Conservation (phyloP, 1,140 invertebrate species). For the Megalopta genalis region DNA sequence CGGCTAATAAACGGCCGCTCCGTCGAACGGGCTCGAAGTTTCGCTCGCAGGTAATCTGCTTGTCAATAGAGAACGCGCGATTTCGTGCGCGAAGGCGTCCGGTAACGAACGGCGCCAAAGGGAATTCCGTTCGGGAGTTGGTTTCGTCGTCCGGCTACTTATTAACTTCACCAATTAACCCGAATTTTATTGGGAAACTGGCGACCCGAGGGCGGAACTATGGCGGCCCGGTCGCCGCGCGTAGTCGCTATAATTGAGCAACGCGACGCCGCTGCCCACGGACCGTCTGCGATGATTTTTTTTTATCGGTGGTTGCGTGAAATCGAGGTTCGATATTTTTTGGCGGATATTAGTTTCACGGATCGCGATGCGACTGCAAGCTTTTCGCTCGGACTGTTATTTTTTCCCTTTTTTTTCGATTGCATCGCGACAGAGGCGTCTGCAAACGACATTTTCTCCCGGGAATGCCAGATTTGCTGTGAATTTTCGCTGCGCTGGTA, state of each 20-base stretch:
- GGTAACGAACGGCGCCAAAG: background rate
- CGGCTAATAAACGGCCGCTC: conserved; percentile 10
- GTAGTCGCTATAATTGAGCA: background rate
- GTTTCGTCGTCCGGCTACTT: background rate
- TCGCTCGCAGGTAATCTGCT: conserved; percentile 6
- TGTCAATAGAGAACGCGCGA: background rate
- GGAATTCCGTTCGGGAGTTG: background rate
- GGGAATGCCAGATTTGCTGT: no score
- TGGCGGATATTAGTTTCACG: no score
- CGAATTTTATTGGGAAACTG: conserved; percentile 2
- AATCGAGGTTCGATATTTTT: no score
- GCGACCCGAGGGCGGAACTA: background rate
- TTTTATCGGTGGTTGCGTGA: no score
- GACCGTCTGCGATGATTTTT: no score
- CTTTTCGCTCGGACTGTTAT: no score
- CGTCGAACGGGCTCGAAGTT: background rate
- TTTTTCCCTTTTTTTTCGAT: no score
- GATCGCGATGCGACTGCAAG: no score
- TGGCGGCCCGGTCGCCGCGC: no score
- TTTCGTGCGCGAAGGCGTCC: background rate
- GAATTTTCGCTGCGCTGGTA: no score
- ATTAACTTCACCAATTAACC: conserved; percentile 19
- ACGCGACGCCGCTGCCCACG: background rate
- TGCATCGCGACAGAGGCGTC: no score
- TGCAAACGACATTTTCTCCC: no score